Conservation (phyloP, 2,113 vertebrate genomes). For the Chlorodrepanis virens region DNA sequence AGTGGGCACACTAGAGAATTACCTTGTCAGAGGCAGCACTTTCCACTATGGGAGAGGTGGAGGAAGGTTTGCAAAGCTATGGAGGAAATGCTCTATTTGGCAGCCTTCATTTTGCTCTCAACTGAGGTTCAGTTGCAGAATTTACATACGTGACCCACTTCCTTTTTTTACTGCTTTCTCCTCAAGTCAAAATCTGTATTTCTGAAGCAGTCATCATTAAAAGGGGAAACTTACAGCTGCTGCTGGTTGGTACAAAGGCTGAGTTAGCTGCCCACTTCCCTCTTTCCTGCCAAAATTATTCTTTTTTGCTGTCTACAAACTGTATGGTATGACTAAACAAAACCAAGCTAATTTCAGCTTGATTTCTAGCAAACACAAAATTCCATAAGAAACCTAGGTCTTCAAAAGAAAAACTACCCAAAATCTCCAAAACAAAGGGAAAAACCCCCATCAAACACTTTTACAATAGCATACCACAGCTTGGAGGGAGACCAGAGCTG, state of each 20-base stretch:
- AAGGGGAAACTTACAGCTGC: background rate
- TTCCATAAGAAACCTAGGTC: background rate
- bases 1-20: background rate
- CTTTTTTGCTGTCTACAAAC: background rate
- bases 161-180: background rate
- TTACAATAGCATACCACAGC: background rate
- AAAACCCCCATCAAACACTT: background rate
- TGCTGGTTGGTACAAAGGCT: background rate
- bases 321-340: background rate
- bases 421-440: background rate
- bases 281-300: background rate
- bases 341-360: background rate
- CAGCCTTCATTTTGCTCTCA: background rate
- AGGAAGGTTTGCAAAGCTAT: background rate
- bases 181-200: background rate
- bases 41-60: background rate
- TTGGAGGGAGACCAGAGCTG: background rate
- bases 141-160: background rate
- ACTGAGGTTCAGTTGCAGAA: background rate
- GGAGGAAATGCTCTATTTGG: background rate
- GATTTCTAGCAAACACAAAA: background rate
- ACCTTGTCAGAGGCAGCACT: background rate
- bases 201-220: background rate
- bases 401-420: rapidly evolving
- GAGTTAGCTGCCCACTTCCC: background rate